phyloP scores from a whole-genome alignment of 2,888 invertebrate genomes.

The Lobophora halterata region DNA sequence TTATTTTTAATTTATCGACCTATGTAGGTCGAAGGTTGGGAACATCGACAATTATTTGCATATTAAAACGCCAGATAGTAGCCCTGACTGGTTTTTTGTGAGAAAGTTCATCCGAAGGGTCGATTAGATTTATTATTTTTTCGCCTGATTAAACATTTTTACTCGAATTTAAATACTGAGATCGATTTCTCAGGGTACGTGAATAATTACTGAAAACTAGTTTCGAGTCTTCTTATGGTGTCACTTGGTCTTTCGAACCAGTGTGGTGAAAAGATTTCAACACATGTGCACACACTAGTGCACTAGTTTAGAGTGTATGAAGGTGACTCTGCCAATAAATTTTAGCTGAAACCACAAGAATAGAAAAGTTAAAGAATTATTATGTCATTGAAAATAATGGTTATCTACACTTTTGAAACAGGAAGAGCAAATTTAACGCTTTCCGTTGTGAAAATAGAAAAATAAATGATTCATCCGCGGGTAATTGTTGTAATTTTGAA shows the following conservation, averaged over 20 bases:
- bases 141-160: conserved; percentile 49
- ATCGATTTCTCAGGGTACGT: conserved; percentile 29
- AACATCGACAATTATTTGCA: conserved; percentile 68
- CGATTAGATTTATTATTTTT: conserved; percentile 55
- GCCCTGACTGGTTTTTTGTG: conserved; percentile 54
- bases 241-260: no score
- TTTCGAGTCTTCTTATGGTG: conserved; percentile 15
- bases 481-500: conserved; percentile 33
- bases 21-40: conserved; percentile 49
- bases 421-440: conserved; percentile 51
- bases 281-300: no score
- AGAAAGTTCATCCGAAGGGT: conserved; percentile 48
- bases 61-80: conserved; percentile 53
- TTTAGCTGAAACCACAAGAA: conserved; percentile 15
- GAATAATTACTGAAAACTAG: conserved; percentile 25
- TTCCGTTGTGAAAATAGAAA: conserved; percentile 42
- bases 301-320: no score
- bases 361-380: conserved; percentile 22
- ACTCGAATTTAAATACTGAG: conserved; percentile 24
- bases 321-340: conserved; percentile 23
- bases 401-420: conserved; percentile 35
- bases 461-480: conserved; percentile 26
- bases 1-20: conserved; percentile 73
- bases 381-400: conserved; percentile 27
- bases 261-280: no score